Conservation (phyloP, 2,113 vertebrate species). For the Oreotrochilus melanogaster region DNA sequence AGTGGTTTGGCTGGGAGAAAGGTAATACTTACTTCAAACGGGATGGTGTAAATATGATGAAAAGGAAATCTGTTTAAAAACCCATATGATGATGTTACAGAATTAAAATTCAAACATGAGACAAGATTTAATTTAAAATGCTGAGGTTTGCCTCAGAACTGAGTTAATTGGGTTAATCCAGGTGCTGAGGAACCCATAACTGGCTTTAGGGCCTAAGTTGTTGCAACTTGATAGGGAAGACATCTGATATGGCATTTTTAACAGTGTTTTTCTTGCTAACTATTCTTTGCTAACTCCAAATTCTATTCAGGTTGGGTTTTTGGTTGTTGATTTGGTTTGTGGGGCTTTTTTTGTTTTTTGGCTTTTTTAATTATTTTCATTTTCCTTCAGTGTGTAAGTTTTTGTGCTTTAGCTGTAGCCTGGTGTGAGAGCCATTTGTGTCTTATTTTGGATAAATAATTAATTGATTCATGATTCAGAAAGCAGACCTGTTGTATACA, state of each 20-base stretch:
- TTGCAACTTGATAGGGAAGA: background rate
- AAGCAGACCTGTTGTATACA: background rate
- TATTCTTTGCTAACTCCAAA: background rate
- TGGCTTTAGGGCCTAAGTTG: background rate
- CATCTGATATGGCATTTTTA: background rate
- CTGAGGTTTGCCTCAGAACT: background rate
- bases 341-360: background rate
- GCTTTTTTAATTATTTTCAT: background rate
- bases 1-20: background rate
- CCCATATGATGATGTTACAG: background rate
- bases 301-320: background rate
- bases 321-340: background rate
- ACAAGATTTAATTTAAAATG: slow-evolving; percentile 13
- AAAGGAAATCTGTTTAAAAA: background rate
- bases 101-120: background rate
- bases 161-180: background rate
- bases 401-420: background rate
- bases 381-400: background rate
- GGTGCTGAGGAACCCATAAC: background rate
- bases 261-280: background rate
- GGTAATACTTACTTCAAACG: background rate
- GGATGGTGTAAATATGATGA: background rate
- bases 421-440: background rate
- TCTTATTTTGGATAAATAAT: background rate
- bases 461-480: background rate